Conservation (phyloP, 2,113 vertebrate genomes). For the Thinocorus orbignyianus region DNA sequence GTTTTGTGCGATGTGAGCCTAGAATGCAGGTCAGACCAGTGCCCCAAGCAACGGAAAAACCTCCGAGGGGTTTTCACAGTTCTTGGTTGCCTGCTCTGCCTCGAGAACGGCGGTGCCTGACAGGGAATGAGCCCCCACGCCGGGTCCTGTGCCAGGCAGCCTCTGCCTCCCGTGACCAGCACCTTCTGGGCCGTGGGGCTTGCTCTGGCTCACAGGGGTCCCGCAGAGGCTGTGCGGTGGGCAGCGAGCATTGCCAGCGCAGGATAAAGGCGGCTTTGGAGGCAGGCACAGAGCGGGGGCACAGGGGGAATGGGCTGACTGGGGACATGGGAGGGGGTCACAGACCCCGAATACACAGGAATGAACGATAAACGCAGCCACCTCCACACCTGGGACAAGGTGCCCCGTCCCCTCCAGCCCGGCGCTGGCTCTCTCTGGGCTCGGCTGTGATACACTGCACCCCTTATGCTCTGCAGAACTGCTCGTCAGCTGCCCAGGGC, state of each 20-base stretch:
- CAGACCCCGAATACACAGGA: background rate
- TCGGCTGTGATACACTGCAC: background rate
- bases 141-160: background rate
- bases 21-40: background rate
- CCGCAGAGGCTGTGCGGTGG: background rate
- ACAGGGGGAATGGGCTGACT: background rate
- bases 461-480: constrained; percentile 38
- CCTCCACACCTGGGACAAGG: background rate
- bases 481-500: constrained; percentile 16
- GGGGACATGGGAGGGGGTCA: background rate
- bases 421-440: background rate
- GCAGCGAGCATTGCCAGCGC: background rate
- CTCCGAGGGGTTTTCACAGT: background rate
- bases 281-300: accelerated
- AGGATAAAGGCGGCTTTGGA: constrained; percentile 32
- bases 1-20: background rate
- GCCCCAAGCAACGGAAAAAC: background rate
- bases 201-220: constrained; percentile 15
- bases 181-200: background rate
- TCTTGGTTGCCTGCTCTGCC: background rate
- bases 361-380: background rate
- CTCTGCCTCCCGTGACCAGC: background rate
- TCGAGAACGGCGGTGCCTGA: background rate
- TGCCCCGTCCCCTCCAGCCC: background rate
- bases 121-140: background rate